Evolutionary conservation across 2,797 vertebrate species (phyloP), one percentile per base, ranked within the genome.

Genomic region (Gallinago solitaria): DNA sequence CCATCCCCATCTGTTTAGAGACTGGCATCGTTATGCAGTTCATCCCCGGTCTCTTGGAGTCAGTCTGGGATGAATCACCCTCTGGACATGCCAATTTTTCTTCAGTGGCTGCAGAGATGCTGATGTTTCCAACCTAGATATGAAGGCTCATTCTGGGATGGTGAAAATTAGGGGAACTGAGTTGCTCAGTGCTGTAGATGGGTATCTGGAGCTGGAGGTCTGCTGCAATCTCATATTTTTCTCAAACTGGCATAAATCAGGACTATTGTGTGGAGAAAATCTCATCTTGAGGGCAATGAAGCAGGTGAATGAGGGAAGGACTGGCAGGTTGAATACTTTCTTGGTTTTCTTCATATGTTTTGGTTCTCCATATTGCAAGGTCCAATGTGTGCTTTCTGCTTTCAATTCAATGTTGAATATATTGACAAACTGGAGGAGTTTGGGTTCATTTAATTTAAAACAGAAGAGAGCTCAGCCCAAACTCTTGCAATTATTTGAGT

Each of bases 231-330:
- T 25, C 0, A 0, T 14, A 3, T 19, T 75, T 24, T 27, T 54
- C 41, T 51, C 37, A 21, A 25, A 14, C 4, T 16, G 35, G 21
- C 12, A 14, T 30, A 74, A 83, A 47, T 24, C 61, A 12, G 6
- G 11, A 39, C 15, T 23, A 48, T 3, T 2, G 1, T 0, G 0
- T 37, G 43, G 30, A 32, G n/a, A 60, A 24, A n/a, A 45, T 1
- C 25, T 48, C 39, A 76, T 13, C 53, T 57, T 4, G 1, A 59
- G 54, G 59, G 21, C 11, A 45, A 7, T 7, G 35, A 82, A 54
- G 23, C 13, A 14, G 10, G 18, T 56, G 24, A 57, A n/a, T 5
- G 25, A 73, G 9, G 51, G 5, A 18, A 83, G 17, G 61, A 54
- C 24, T 16, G 16, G 8, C 33, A 68, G 2, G 27, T 6, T 45